Evolutionary conservation across 2,113 vertebrate species (phyloP).

Genomic region (Melierax canorus): DNA sequence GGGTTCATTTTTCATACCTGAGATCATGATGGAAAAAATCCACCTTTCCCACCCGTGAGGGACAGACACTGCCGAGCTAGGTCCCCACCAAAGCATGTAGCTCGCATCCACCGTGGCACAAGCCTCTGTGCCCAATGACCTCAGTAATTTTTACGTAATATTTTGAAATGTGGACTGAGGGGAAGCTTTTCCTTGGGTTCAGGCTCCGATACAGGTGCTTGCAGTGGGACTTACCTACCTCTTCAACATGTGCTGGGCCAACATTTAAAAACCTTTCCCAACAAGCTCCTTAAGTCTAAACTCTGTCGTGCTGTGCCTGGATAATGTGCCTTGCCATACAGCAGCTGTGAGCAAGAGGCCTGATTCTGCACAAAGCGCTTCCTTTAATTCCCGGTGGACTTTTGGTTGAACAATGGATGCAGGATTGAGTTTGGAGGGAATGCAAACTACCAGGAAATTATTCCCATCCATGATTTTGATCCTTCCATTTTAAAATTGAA

Average conservation of each 20-base stretch:
- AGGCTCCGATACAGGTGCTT: neutral
- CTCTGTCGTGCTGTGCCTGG: neutral
- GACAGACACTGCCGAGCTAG: neutral
- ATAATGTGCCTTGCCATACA: neutral
- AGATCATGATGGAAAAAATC: rapidly evolving
- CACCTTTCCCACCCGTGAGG: rapidly evolving
- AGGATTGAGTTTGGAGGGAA: neutral
- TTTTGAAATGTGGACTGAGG: neutral
- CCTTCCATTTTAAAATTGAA: neutral
- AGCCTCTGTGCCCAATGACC: neutral
- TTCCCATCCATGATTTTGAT: neutral
- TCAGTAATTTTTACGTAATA: neutral
- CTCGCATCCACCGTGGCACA: neutral
- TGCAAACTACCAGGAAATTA: constrained; percentile 21
- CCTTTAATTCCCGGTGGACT: neutral
- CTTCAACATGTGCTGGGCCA: neutral
- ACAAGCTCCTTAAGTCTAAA: neutral
- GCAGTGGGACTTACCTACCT: neutral
- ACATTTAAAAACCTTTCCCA: neutral
- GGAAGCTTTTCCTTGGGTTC: neutral
- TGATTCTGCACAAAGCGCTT: neutral
- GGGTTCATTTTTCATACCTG: neutral
- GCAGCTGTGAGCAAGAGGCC: neutral
- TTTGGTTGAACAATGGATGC: neutral
- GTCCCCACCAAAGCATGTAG: neutral